Percentiles rank a stretch among this genome's conserved stretches.
phyloP scores from a whole-genome alignment of 2,797 vertebrate genomes.

The Sardinella longiceps region DNA sequence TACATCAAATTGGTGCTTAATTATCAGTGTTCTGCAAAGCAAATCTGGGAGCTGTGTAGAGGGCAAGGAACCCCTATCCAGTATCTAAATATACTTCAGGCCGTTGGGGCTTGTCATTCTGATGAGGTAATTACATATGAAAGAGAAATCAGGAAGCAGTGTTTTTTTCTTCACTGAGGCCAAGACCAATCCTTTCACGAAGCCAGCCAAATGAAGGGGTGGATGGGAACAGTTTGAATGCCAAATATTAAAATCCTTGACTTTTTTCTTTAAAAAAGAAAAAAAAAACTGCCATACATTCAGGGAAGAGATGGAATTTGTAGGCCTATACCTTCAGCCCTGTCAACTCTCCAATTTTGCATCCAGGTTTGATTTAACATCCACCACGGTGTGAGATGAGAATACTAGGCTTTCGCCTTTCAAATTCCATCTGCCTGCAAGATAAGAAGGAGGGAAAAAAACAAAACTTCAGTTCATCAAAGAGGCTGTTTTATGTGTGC shows the following conservation, averaged over 20 bases:
- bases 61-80: constrained; percentile 31
- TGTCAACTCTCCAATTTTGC: neutral
- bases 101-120: constrained; percentile 47
- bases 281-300: neutral
- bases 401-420: neutral
- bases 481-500: constrained; percentile 49
- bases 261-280: neutral
- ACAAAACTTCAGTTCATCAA: constrained; percentile 31
- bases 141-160: constrained; percentile 35
- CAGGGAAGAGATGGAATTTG: neutral
- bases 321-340: neutral
- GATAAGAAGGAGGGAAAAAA: constrained; percentile 3
- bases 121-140: constrained; percentile 57
- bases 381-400: neutral
- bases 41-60: constrained; percentile 40
- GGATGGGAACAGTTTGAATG: neutral
- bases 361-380: constrained; percentile 10
- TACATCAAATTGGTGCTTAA: constrained; percentile 53
- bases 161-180: neutral
- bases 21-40: constrained; percentile 50
- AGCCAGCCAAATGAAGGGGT: neutral
- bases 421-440: neutral
- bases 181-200: neutral
- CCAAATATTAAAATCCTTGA: neutral
- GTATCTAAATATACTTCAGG: constrained; percentile 50